Evolutionary conservation across 2,113 vertebrate species (phyloP), one percentile per base, ranked within the genome.

Genomic region (Saguinus midas): DNA sequence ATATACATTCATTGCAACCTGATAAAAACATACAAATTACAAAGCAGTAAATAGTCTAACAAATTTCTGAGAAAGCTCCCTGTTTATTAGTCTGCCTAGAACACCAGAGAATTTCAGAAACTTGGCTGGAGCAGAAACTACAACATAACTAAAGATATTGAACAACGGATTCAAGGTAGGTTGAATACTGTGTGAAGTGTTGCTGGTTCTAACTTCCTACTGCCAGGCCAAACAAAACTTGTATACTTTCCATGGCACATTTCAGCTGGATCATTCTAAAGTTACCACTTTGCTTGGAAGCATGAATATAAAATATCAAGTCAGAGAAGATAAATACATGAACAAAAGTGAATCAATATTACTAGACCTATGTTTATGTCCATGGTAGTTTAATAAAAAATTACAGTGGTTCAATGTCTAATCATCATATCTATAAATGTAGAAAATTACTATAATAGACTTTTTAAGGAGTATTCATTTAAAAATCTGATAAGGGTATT

Each of bases 1-100:
- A 81, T 99, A 99, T 75, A 99, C 99, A 81, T 99, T 99, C 99
- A 99, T 99, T 96, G 99, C 99, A 99, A 99, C 99, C 99, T 99
- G 96, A 96, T 18, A 96, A 83, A 97, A 93, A 73, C 45, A n/a
- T 58, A 75, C 20, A 6, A 85, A 94, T 95, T 88, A 91, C 10
- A 92, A 40, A 82, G 52, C 85, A 52, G 93, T 76, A 90, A 98
- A 72, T 50, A 86, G 55, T 83, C 29, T n/a, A 91, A 83, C 3
- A 96, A 75, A 87, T 40, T 95, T 82, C 43, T 90, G 43, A 81
- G n/a, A 76, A 96, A 94, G 57, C 45, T 57, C 29, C 87, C 7
- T 92, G 32, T 88, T 97, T 91, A 92, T 91, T 3, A 89, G 20
- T 57, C 17, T 75, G 1, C 70, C 73, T 70, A 43, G 27, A 94